Conservation (phyloP, 2,113 vertebrate species). For the Ornithorhynchus anatinus region DNA sequence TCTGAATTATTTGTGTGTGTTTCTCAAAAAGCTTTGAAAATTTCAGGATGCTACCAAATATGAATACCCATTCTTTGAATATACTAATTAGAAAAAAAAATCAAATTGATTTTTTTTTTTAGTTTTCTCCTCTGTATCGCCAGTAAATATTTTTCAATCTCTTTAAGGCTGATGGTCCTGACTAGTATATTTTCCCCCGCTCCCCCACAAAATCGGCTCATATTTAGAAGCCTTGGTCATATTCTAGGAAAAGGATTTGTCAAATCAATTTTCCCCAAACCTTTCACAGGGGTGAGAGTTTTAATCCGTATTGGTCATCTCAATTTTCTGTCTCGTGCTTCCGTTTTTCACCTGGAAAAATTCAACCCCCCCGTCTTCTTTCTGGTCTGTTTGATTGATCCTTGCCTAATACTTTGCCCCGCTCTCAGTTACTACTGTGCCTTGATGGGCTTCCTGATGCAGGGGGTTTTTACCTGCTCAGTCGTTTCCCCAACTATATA, state of each 20-base stretch:
- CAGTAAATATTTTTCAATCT: slow-evolving; percentile 1
- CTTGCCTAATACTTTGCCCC: slow-evolving; percentile 27
- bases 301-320: slow-evolving; percentile 15
- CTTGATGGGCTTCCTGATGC: slow-evolving; percentile 54
- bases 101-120: slow-evolving; percentile 6
- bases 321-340: slow-evolving; percentile 15
- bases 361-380: slow-evolving; percentile 26
- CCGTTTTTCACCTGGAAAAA: slow-evolving; percentile 25
- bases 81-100: slow-evolving; percentile 50
- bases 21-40: slow-evolving; percentile 83
- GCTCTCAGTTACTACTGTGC: slow-evolving; percentile 54
- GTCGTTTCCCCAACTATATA: slow-evolving; percentile 12
- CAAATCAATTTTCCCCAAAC: neutral
- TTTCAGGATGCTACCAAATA: slow-evolving; percentile 60
- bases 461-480: slow-evolving; percentile 12
- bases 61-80: slow-evolving; percentile 60
- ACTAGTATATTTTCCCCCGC: neutral
- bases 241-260: neutral
- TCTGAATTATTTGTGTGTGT: slow-evolving; percentile 86
- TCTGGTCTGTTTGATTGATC: neutral
- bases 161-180: slow-evolving; percentile 2
- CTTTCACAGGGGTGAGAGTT: slow-evolving; percentile 1
- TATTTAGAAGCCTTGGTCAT: neutral
- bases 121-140: slow-evolving; percentile 16
- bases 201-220: slow-evolving; percentile 25